Base-by-base conservation (phyloP, 2,888 invertebrate species). In the Brachypalpus laphriformis region DNA sequence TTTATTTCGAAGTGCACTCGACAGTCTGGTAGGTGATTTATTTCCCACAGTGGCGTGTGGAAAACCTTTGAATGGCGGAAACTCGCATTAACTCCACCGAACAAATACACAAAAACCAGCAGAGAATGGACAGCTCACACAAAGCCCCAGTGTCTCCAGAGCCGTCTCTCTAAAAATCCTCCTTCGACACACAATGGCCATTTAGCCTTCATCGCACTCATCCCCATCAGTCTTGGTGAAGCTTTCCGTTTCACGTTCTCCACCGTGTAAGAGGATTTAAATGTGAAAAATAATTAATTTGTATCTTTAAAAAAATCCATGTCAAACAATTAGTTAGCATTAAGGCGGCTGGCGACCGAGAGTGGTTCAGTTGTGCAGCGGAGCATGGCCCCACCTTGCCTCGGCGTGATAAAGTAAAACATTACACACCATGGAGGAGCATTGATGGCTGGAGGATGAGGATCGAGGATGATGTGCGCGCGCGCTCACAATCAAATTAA, bases 401-500 rank as follows among this genome's bases (percentile, higher is more conserved):
- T 42, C 57, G 57, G 68, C 75, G 68, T 71, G 74, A 82, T 74
- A 82, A 82, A 82, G 75, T 66, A 71, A 78, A 86, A 78, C 86
- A 76, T 75, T 72, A 82, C 78, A 70, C 47, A 37, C 51, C 56
- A 31, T 56, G 57, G 71, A 72, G 68, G 76, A 82, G 70, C 54
- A 8, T 40, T 16, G 59, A 72, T 28, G 20, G 40, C 11, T 65
- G 14, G 6, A 20, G 20, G 18, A 20, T 14, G 37, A 25, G n/a
- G n/a, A 37, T 37, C 3, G 11, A 45, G 22, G 63, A 45, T 54
- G 75, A 61, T 45, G 54, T 65, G 74, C 59, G 51, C 51, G 65
- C 1, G 14, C 40, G 14, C 59, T 25, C 42, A 82, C 78, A 72
- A 82, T 82, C 87, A 89, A 89, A 89, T 88, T 89, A 87, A 89